phyloP scores from a whole-genome alignment of 2,888 invertebrate genomes.

The Conus canariensis region DNA sequence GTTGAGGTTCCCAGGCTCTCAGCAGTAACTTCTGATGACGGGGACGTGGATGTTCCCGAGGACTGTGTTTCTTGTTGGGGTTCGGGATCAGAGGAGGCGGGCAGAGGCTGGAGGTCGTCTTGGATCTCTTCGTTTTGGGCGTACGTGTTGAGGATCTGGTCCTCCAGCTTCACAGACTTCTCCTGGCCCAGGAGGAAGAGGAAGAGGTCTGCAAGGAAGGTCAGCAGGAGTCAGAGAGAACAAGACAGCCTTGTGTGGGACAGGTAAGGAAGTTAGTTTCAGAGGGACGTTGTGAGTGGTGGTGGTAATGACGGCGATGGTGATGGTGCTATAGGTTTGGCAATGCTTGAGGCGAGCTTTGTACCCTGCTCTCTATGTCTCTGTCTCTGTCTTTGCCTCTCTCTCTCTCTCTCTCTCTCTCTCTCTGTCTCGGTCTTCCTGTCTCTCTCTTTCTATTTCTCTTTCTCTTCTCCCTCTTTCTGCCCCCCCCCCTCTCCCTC shows the following conservation, averaged over 20 bases:
- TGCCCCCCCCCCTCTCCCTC: not conserved
- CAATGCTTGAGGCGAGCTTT: too few species aligned
- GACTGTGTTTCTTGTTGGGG: not conserved
- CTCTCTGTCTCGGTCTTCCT: not conserved
- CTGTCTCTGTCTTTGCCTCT: not conserved
- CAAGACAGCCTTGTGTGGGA: not conserved
- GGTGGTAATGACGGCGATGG: too few species aligned
- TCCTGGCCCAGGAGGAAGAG: conserved; percentile 25
- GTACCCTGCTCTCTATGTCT: not conserved
- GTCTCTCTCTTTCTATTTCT: not conserved
- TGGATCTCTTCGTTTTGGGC: not conserved
- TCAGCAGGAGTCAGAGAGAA: too few species aligned
- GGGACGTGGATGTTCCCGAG: not conserved
- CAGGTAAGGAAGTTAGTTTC: too few species aligned
- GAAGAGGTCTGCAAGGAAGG: conserved; percentile 18
- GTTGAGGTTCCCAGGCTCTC: not conserved
- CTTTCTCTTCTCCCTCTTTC: not conserved
- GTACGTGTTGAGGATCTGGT: conserved; percentile 17
- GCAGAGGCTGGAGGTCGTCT: too few species aligned
- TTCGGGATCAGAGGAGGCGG: not conserved
- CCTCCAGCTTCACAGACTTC: conserved; percentile 29
- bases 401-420: not conserved
- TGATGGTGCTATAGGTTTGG: too few species aligned
- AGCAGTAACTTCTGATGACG: not conserved
- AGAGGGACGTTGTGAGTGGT: too few species aligned